Base-by-base conservation (phyloP, 2,113 vertebrate species). In the Gnathonemus echidnorhynchus region DNA sequence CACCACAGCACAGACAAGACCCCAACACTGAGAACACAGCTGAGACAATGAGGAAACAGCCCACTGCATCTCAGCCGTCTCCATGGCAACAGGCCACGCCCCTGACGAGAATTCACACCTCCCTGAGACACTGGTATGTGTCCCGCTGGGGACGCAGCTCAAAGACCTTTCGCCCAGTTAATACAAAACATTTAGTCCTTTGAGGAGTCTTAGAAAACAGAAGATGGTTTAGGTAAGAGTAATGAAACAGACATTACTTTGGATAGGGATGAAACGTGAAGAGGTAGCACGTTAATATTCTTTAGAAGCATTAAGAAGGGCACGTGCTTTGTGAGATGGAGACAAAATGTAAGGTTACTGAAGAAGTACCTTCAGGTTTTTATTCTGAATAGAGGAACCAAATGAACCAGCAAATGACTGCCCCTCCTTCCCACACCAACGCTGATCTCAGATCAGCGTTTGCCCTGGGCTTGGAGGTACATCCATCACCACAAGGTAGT, bases 21-120 rank as follows among this genome's bases (percentile, higher is more conserved):
- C 91, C 62, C 90, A 15, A 89, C 91, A 74, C 53, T 90, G 80
- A 56, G 85, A 62, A 62, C 85, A 90, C 83, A 91, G 92, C 86
- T 50, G 56, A 90, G 89, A 90, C 52, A 80, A 89, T n/a, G 31
- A 39, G 31, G 24, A 2, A 87, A 19, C n/a, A 56, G 50, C 86
- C 2, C 17, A 48, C 21, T n/a, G 39, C 21, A n/a, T 85, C 83
- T 48, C 21, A 56, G 50, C n/a, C 13, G 24, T 87, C 17, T 42
- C 86, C 50, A 27, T 56, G 15, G 45, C 84, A 11, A 87, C n/a
- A 17, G 86, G 5, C 50, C 10, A 48, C 83, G 19, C 45, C 45
- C 39, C 83, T n/a, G 83, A 48, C 9, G 3, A 85, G 83, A 85
- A 48, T 46, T 21, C 74, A 39, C 45, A n/a, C 19, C 83, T 85